A percentile compares a stretch with the other conserved stretches of the same genome.
These are phyloP conservation scores for Pluvianellus socialis DNA, from an alignment of 2,113 vertebrate genomes.

Conservation along the genomic window DNA sequence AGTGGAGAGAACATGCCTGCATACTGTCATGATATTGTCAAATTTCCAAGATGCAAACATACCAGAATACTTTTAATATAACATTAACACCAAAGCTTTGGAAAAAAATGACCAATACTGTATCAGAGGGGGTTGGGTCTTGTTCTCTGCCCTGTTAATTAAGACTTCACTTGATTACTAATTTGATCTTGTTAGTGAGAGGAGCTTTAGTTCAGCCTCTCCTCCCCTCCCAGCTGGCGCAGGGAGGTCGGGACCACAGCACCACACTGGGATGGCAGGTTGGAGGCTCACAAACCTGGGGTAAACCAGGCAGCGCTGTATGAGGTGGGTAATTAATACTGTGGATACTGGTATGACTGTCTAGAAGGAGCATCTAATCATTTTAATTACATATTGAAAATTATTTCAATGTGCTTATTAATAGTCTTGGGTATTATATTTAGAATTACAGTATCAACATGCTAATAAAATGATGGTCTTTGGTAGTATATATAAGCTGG, in stretches of 20 bases:
- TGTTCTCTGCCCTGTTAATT: not conserved
- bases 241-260: fast-evolving
- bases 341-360: not conserved
- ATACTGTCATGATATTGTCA: not conserved
- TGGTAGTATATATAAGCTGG: not conserved
- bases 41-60: not conserved
- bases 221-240: not conserved
- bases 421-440: not conserved
- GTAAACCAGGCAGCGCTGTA: not conserved
- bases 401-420: not conserved
- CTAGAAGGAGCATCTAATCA: not conserved
- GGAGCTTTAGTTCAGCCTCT: not conserved
- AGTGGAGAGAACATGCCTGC: not conserved
- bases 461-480: not conserved
- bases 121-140: not conserved
- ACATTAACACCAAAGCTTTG: not conserved
- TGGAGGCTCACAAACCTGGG: not conserved
- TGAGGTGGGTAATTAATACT: not conserved
- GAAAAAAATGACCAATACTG: not conserved
- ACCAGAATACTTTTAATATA: not conserved
- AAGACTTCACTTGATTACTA: not conserved
- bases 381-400: not conserved
- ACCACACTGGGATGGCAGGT: not conserved
- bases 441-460: not conserved
- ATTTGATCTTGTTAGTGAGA: not conserved